Evolutionary conservation across 2,888 invertebrate species (phyloP).

Genomic region (Neuroscelio doddi): DNA sequence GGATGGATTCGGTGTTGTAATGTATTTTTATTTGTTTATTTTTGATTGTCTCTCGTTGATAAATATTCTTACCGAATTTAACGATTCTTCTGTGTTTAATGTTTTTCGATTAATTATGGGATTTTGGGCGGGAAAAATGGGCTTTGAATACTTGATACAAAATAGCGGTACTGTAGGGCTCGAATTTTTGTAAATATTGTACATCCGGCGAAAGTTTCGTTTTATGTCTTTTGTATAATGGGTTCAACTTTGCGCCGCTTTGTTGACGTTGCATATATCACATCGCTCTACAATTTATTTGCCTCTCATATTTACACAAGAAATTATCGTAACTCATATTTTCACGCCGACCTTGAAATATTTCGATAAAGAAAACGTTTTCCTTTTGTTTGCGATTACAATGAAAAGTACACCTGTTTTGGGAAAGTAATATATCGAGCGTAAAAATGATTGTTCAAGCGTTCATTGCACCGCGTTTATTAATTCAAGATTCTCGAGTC

Average conservation of each 20-base stretch:
- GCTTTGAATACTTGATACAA: too few species aligned
- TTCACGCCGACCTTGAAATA: not conserved
- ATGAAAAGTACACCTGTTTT: not conserved
- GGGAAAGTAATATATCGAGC: too few species aligned
- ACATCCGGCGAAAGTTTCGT: not conserved
- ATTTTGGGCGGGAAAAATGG: too few species aligned
- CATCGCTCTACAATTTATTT: constrained; percentile 5
- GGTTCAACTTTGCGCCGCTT: constrained; percentile 20
- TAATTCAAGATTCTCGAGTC: not conserved
- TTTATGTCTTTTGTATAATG: not conserved
- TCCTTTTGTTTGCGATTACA: not conserved
- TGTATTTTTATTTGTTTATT: too few species aligned
- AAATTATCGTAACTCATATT: not conserved
- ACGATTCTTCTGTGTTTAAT: too few species aligned
- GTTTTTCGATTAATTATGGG: too few species aligned
- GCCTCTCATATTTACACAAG: not conserved
- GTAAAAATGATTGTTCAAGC: not conserved
- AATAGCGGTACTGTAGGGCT: too few species aligned
- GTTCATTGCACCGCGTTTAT: not conserved
- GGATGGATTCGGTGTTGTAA: too few species aligned
- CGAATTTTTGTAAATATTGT: not conserved
- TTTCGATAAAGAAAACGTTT: too few species aligned
- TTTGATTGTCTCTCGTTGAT: too few species aligned
- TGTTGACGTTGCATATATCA: constrained; percentile 43
- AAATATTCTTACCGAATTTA: too few species aligned